These are phyloP conservation scores for Rhagonycha lutea DNA, from an alignment of 2,888 invertebrate species.

Conservation along the genomic window DNA sequence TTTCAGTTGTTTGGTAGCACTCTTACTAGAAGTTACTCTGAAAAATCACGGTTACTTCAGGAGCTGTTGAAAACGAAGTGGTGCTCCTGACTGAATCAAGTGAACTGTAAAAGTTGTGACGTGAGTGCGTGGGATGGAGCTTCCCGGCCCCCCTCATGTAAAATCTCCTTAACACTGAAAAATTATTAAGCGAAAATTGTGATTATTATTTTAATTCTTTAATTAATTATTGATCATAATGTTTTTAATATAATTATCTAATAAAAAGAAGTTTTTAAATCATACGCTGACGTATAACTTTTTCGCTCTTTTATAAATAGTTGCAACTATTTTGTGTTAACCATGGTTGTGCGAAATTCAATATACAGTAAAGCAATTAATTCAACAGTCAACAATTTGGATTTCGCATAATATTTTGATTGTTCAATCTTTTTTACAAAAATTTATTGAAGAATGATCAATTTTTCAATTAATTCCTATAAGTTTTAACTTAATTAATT, in stretches of 20 bases:
- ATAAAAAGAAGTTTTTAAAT: neutral
- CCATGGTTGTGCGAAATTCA: neutral
- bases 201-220: conserved; percentile 1
- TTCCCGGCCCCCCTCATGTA: conserved; percentile 25
- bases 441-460: too few relatives aligned
- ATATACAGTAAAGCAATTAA: neutral
- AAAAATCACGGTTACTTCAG: conserved; percentile 16
- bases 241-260: neutral
- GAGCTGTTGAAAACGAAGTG: conserved; percentile 27
- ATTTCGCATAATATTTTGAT: too few relatives aligned
- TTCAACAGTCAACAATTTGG: neutral
- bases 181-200: neutral
- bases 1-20: conserved; percentile 28
- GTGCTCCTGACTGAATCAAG: conserved; percentile 36
- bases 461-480: too few relatives aligned
- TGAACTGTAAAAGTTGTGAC: conserved; percentile 40
- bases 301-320: neutral
- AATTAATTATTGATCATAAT: neutral
- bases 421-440: too few relatives aligned
- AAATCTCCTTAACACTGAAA: neutral
- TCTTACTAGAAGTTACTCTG: conserved; percentile 17
- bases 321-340: too few relatives aligned
- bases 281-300: neutral
- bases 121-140: conserved; percentile 41
- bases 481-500: neutral